These are phyloP conservation scores for Gymnopithys bicolor DNA, from an alignment of 2,797 vertebrate species.

Conservation along the genomic window DNA sequence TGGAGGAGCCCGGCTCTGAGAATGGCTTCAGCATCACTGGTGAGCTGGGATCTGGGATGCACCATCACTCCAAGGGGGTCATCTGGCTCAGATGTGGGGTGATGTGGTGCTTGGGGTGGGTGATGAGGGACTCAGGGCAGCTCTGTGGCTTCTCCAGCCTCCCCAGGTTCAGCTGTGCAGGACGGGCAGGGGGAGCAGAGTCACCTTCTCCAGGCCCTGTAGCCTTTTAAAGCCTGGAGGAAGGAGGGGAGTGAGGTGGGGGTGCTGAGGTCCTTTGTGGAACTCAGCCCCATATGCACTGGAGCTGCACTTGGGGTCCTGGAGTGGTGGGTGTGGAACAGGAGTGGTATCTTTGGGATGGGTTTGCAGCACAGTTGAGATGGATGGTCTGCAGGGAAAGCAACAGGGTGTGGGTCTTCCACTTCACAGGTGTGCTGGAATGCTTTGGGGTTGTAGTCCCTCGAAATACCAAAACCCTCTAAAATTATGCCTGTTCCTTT, in stretches of 20 bases:
- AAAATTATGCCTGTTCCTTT: fast-evolving
- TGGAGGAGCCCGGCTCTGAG: constrained; percentile 88
- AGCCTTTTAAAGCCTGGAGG: neutral
- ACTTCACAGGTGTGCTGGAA: neutral
- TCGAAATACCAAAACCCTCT: neutral
- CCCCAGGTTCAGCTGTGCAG: neutral
- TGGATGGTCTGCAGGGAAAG: constrained; percentile 76
- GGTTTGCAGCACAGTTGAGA: fast-evolving
- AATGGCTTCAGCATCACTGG: constrained; percentile 92
- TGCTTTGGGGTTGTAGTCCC: neutral
- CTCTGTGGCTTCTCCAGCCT: fast-evolving
- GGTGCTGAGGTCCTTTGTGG: neutral
- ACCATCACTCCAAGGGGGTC: fast-evolving
- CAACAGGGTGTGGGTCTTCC: constrained; percentile 94
- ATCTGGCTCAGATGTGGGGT: no score
- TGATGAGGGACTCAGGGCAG: fast-evolving
- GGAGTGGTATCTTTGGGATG: neutral
- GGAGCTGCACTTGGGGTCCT: fast-evolving
- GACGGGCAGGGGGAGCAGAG: neutral
- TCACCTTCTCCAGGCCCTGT: neutral
- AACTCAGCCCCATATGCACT: fast-evolving
- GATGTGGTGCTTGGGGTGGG: neutral
- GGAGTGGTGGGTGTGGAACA: fast-evolving
- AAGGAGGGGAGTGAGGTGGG: neutral
- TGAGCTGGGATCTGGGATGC: constrained; percentile 30